A percentile compares a stretch with the other conserved stretches of the same genome.
Evolutionary conservation across 2,797 vertebrate genomes (phyloP).

Genomic region (Pipistrellus nathusii): DNA sequence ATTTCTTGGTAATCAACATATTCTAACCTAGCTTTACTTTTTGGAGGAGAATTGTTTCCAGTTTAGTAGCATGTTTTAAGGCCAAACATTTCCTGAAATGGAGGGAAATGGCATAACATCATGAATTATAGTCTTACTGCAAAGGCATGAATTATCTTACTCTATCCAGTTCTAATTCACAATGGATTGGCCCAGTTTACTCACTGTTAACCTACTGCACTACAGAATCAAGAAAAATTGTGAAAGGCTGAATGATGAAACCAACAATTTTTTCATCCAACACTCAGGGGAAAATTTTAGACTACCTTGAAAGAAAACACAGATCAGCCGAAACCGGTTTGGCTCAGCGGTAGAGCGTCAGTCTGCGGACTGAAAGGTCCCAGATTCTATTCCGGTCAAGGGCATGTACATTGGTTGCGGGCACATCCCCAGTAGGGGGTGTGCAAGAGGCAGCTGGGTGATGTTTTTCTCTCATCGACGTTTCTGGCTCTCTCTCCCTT

Average conservation of each 20-base stretch:
- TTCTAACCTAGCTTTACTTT: background rate
- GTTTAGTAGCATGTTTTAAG: background rate
- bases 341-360: no score
- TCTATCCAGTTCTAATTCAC: background rate
- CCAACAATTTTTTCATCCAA: background rate
- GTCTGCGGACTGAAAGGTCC: no score
- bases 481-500: no score
- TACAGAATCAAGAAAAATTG: background rate
- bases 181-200: background rate
- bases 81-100: background rate
- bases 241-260: background rate
- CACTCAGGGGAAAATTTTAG: background rate
- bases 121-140: background rate
- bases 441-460: no score
- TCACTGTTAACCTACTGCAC: background rate
- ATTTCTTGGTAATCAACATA: background rate
- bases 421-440: no score
- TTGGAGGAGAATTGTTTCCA: background rate
- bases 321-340: no score
- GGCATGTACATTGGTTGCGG: no score
- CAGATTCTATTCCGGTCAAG: no score
- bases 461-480: no score
- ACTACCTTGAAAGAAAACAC: background rate
- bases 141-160: background rate
- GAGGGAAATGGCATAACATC: background rate